Conservation (phyloP, 2,888 invertebrate species). For the Plutella xylostella region DNA sequence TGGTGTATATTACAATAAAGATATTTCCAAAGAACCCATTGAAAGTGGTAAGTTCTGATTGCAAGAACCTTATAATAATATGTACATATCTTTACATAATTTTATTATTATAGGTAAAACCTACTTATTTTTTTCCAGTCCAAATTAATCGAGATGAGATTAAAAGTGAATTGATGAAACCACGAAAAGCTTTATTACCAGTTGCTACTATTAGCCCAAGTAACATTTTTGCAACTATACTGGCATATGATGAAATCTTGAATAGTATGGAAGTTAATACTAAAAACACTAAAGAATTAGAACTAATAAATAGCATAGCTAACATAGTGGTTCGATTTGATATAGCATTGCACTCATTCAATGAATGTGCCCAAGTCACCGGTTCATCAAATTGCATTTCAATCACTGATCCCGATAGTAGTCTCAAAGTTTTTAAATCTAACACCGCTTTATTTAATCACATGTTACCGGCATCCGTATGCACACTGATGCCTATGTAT, state of each 20-base stretch:
- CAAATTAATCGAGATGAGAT: too few relatives aligned
- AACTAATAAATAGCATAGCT: constrained; percentile 41
- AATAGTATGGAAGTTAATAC: constrained; percentile 34
- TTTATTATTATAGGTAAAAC: too few relatives aligned
- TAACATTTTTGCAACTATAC: too few relatives aligned
- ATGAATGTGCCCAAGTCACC: not conserved
- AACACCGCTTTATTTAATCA: constrained; percentile 43
- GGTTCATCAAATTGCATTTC: too few relatives aligned
- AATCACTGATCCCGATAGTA: constrained; percentile 25
- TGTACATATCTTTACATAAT: too few relatives aligned
- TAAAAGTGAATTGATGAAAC: too few relatives aligned
- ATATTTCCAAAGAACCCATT: too few relatives aligned
- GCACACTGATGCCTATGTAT: constrained; percentile 45
- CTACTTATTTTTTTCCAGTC: too few relatives aligned
- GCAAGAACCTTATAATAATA: too few relatives aligned
- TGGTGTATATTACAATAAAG: constrained; percentile 45
- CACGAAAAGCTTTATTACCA: too few relatives aligned
- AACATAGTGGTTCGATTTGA: constrained; percentile 50
- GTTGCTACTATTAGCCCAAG: too few relatives aligned
- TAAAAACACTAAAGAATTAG: constrained; percentile 35
- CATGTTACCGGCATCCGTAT: constrained; percentile 49
- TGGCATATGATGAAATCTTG: constrained; percentile 27
- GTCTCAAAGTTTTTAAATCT: constrained; percentile 41
- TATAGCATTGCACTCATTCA: constrained; percentile 19
- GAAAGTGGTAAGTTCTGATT: too few relatives aligned